Evolutionary conservation across 2,797 vertebrate species (phyloP).

Genomic region (Lepidocolaptes lacrymiger): DNA sequence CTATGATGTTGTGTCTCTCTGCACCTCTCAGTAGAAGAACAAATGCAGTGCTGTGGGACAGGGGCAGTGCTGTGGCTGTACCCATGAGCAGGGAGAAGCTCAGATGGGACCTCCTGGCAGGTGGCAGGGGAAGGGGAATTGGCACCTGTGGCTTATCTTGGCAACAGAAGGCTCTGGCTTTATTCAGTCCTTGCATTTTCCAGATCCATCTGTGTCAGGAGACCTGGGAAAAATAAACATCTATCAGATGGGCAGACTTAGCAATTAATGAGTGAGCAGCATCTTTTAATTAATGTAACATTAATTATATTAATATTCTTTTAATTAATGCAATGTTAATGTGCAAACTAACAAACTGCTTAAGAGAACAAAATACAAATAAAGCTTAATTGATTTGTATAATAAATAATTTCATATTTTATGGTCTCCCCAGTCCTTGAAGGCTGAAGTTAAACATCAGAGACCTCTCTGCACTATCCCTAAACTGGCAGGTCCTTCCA

Average conservation of each 20-base stretch:
- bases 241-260: not conserved
- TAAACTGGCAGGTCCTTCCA: not conserved
- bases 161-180: not conserved
- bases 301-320: not conserved
- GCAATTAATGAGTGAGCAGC: not conserved
- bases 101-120: not conserved
- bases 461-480: not conserved
- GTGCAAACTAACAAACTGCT: not conserved
- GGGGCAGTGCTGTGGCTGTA: rapidly evolving
- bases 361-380: not conserved
- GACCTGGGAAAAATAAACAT: not conserved
- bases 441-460: not conserved
- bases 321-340: not conserved
- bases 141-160: not conserved
- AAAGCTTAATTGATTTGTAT: not conserved
- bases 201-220: not conserved
- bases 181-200: not conserved
- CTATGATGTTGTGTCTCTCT: not conserved
- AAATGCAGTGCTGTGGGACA: rapidly evolving
- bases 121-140: not conserved
- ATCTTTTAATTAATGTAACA: not conserved
- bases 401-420: not conserved
- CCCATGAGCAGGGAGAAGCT: not conserved
- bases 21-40: not conserved
- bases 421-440: not conserved